A percentile compares a stretch with the other conserved stretches of the same genome.
phyloP scores from a whole-genome alignment of 2,888 invertebrate species.

The Meta bourneti region DNA sequence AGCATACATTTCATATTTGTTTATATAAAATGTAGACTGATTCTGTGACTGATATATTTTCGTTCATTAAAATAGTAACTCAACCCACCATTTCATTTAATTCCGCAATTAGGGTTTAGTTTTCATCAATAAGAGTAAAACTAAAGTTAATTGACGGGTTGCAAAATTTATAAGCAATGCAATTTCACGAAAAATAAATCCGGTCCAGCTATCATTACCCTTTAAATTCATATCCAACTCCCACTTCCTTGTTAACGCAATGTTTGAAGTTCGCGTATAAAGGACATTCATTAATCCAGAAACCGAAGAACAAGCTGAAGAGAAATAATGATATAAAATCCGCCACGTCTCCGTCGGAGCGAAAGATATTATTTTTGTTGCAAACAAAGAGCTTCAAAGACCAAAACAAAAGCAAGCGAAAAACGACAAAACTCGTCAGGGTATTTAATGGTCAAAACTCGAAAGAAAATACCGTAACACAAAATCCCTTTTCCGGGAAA shows the following conservation, averaged over 20 bases:
- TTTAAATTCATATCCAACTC: not conserved
- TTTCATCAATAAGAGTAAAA: too few species aligned
- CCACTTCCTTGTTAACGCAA: not conserved
- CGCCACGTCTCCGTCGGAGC: not conserved
- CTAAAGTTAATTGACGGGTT: too few species aligned
- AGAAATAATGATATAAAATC: not conserved
- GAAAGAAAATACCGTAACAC: slow-evolving; percentile 39
- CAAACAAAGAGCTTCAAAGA: slow-evolving; percentile 26
- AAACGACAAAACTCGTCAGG: slow-evolving; percentile 1
- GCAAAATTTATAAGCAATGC: too few species aligned
- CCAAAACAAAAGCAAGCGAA: slow-evolving; percentile 12
- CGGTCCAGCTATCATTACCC: not conserved
- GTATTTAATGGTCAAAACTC: slow-evolving; percentile 10
- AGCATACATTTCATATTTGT: too few species aligned
- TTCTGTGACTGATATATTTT: too few species aligned
- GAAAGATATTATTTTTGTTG: not conserved
- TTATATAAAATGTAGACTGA: too few species aligned
- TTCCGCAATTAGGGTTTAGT: too few species aligned
- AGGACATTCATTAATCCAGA: not conserved
- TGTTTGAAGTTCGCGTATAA: not conserved
- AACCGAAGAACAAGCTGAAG: not conserved
- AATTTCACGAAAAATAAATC: too few species aligned
- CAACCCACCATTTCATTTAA: too few species aligned
- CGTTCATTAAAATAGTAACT: too few species aligned
- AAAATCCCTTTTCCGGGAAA: not conserved